phyloP scores from a whole-genome alignment of 2,113 vertebrate species.

The Monopterus albus region DNA sequence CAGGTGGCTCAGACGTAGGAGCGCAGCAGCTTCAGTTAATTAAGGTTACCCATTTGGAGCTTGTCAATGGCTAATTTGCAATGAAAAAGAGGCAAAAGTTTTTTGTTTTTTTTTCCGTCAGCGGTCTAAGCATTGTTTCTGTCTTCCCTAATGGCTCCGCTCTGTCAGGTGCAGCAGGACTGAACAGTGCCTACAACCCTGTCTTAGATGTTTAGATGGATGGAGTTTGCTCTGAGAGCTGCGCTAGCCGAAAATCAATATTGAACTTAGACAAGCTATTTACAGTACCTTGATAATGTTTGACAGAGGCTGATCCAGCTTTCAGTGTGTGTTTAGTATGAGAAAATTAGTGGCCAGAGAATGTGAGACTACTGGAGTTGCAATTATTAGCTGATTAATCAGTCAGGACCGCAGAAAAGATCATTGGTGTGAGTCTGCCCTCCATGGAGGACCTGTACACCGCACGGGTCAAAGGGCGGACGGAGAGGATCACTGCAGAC shows the following conservation, averaged over 20 bases:
- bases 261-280: conserved; percentile 61
- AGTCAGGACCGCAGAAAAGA: no score
- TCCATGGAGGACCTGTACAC: no score
- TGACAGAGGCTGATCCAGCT: conserved; percentile 52
- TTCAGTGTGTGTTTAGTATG: conserved; percentile 1
- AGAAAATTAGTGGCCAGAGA: conserved; percentile 23
- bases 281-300: conserved; percentile 67
- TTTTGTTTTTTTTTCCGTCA: conserved; percentile 32
- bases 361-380: no score
- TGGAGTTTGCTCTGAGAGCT: conserved; percentile 54
- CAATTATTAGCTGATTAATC: no score
- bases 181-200: conserved; percentile 11
- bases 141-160: conserved; percentile 31
- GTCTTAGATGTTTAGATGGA: conserved; percentile 45
- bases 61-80: conserved; percentile 60
- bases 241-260: conserved; percentile 66
- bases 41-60: conserved; percentile 59
- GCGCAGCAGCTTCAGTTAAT: conserved; percentile 54
- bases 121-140: conserved; percentile 22
- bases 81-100: conserved; percentile 47
- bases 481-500: no score
- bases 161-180: conserved; percentile 46
- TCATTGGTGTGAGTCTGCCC: no score
- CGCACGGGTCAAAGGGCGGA: no score
- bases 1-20: conserved; percentile 57